Base-by-base conservation (phyloP, 2,797 vertebrate genomes). In the Craterocephalus amniculus region DNA sequence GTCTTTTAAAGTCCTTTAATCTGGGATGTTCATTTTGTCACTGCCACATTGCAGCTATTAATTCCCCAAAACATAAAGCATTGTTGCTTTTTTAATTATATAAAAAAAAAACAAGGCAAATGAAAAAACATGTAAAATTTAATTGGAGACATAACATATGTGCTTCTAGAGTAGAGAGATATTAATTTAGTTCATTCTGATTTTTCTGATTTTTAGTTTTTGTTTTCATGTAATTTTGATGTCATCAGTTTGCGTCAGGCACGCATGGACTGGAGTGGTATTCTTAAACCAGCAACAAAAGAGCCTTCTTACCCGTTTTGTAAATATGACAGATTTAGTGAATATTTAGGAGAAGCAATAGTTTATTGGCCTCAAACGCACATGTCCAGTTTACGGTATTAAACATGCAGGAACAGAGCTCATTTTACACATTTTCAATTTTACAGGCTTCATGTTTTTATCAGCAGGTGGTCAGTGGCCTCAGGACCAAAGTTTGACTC, bases 121-220 rank as follows among this genome's bases (percentile, higher is more conserved):
- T 61, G 20, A 49, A 74, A 69, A 63, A 78, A 63, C 48, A n/a
- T 66, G 58, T 63, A 56, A 74, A 71, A 59, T 70, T 72, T 64
- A 18, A 32, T 75, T 66, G 48, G 67, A 51, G 70, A 71, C 2
- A 43, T 84, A 11, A 74, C 70, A 68, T 67, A 72, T 26, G 61
- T 61, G 16, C 56, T 64, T 54, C 48, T 60, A 49, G 26, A 73
- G 63, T 74, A 76, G 62, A 75, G 49, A 35, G 16, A 69, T 76
- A 49, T 66, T 84, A 68, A 70, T 57, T 38, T 57, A 67, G 91
- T 94, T 89, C 94, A 93, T 95, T 95, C 91, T 94, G 94, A 88
- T 93, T 92, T 72, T 68, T 78, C 14, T 69, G 18, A 13, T 58
- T n/a, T n/a, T n/a, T n/a, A n/a, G n/a, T 74, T 7, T 67, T 61